Evolutionary conservation across 2,113 vertebrate genomes (phyloP), one percentile per base, ranked within the genome.

Genomic region (Mionectes macconnelli): DNA sequence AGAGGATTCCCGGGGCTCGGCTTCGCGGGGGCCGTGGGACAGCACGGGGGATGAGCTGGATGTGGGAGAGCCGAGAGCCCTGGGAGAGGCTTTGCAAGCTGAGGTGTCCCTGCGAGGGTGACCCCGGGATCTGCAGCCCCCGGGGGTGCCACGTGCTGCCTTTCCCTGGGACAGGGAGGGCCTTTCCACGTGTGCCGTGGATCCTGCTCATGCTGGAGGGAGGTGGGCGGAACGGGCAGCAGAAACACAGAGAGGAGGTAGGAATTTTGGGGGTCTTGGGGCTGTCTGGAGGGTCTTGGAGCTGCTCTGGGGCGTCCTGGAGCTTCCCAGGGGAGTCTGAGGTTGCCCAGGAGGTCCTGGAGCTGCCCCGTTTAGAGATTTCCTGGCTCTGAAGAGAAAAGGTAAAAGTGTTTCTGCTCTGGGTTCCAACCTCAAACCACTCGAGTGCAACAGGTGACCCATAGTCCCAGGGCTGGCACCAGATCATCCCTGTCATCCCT

Each of bases 1-100:
- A 96, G 96, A 96, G 94, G 97, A 95, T 97, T 95, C 20, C 6
- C 12, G 10, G 62, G 25, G 67, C 78, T 77, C 2, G 8, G 49
- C 76, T 90, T 39, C 25, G 10, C 1, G 3, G 64, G 72, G 44
- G 72, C 56, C 44, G 0, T 1, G 1, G 9, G 57, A n/a, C 69
- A 75, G 84, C 31, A 12, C 1, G 31, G 1, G 53, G 55, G 74
- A 30, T 4, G 27, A 64, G 28, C 73, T 7, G 59, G 60, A 14
- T 1, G 4, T 3, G 64, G 59, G 83, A 20, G 5, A 40, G 45
- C 16, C 6, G 53, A 31, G 4, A 59, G 31, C 37, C 42, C 3
- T n/a, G 0, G 24, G 6, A 72, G 60, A n/a, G 52, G 62, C 62
- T 64, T 64, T 64, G 62, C 4, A 44, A 42, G 62, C 62, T 64